A percentile compares a stretch with the other conserved stretches of the same genome.
phyloP scores from a whole-genome alignment of 2,797 vertebrate genomes.

The Amniataba percoides region DNA sequence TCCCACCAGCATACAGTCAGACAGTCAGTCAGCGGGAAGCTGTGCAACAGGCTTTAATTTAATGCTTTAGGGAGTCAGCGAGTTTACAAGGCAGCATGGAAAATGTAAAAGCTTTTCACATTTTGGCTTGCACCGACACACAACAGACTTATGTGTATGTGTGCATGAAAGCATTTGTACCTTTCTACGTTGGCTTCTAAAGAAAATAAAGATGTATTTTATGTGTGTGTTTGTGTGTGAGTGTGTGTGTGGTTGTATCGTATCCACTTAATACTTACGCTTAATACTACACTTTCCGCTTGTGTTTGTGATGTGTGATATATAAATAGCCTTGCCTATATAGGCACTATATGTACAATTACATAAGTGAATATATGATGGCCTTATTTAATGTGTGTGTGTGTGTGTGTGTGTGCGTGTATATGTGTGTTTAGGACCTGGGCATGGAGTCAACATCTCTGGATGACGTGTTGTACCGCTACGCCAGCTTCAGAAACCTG shows the following conservation, averaged over 20 bases:
- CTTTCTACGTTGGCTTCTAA: background rate
- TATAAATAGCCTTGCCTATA: slow-evolving; percentile 8
- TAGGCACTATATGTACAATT: background rate
- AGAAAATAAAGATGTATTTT: background rate
- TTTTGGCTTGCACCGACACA: background rate
- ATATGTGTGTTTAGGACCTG: slow-evolving; percentile 88
- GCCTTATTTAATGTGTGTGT: slow-evolving; percentile 32
- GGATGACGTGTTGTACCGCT: slow-evolving; percentile 97
- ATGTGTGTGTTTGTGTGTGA: too few relatives aligned
- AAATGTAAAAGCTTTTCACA: slow-evolving; percentile 6
- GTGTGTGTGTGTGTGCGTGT: slow-evolving; percentile 49
- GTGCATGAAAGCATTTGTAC: slow-evolving; percentile 3
- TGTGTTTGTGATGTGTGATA: slow-evolving; percentile 13
- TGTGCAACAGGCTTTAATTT: slow-evolving; percentile 31
- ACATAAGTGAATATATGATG: background rate
- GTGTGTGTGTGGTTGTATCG: background rate
- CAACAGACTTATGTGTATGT: background rate
- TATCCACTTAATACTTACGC: background rate
- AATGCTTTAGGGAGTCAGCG: slow-evolving; percentile 10
- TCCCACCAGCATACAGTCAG: slow-evolving; percentile 5
- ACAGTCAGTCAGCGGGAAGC: slow-evolving; percentile 19
- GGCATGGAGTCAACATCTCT: slow-evolving; percentile 99
- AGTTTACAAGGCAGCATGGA: slow-evolving; percentile 25
- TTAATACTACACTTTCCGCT: background rate
- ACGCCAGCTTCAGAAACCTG: slow-evolving; percentile 98